Evolutionary conservation across 2,797 vertebrate genomes (phyloP).

Genomic region (Mus caroli): DNA sequence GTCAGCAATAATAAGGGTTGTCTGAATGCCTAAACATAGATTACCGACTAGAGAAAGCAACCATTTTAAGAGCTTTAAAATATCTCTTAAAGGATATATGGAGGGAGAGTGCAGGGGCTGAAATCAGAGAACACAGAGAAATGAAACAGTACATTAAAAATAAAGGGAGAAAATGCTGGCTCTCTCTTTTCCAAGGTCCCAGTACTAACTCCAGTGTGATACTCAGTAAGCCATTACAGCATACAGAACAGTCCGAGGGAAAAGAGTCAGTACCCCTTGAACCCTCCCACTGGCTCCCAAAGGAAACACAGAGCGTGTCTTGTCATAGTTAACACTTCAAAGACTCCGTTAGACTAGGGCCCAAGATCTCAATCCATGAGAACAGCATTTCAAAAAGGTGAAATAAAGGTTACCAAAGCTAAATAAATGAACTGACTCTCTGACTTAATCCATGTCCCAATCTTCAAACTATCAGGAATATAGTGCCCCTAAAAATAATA

Average conservation of each 20-base stretch:
- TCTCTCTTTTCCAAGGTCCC: slow-evolving; percentile 40
- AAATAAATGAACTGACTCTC: slow-evolving; percentile 42
- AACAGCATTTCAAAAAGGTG: slow-evolving; percentile 53
- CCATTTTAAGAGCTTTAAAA: slow-evolving; percentile 37
- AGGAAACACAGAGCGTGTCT: slow-evolving; percentile 37
- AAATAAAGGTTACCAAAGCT: slow-evolving; percentile 50
- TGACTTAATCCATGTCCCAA: slow-evolving; percentile 27
- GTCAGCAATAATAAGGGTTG: slow-evolving; percentile 32
- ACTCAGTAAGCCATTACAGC: slow-evolving; percentile 30
- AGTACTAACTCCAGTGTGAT: slow-evolving; percentile 5
- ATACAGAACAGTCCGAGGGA: slow-evolving; percentile 18
- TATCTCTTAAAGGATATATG: not conserved
- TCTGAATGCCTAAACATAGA: not conserved
- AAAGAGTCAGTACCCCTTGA: slow-evolving; percentile 49
- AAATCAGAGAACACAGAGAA: not conserved
- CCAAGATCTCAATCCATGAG: slow-evolving; percentile 17
- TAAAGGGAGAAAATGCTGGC: not conserved
- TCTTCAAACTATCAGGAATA: slow-evolving; percentile 43
- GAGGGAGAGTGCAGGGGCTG: not conserved
- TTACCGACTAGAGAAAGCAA: slow-evolving; percentile 16
- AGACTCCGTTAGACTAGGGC: not conserved
- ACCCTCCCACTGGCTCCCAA: slow-evolving; percentile 39
- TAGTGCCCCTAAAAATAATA: not conserved
- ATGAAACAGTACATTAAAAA: slow-evolving; percentile 46
- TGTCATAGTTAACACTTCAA: slow-evolving; percentile 53